Evolutionary conservation across 2,888 invertebrate genomes (phyloP).

Genomic region (Lottia gigantea): DNA sequence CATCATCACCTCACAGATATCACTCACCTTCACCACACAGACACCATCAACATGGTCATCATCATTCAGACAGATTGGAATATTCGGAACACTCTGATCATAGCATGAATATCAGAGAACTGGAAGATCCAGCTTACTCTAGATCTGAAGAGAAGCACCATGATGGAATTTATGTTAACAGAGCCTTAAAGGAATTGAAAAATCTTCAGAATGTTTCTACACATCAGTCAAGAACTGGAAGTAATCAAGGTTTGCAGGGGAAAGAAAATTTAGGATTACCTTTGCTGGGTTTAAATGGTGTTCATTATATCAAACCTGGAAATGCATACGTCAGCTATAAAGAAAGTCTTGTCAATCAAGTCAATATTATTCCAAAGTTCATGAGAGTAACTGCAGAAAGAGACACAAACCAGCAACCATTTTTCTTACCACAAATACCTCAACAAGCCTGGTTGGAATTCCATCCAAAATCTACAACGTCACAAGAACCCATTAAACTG

Average conservation of each 20-base stretch:
- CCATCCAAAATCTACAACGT: slow-evolving; percentile 17
- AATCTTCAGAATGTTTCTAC: slow-evolving; percentile 40
- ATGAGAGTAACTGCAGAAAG: slow-evolving; percentile 46
- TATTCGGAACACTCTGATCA: not conserved
- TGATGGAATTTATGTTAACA: slow-evolving; percentile 34
- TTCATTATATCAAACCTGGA: not conserved
- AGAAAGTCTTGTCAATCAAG: not conserved
- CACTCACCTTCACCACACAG: too few relatives aligned
- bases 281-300: not conserved
- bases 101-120: slow-evolving; percentile 17
- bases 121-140: not conserved
- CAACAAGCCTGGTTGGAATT: slow-evolving; percentile 37
- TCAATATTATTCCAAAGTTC: slow-evolving; percentile 40
- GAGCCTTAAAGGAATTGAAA: slow-evolving; percentile 45
- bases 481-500: not conserved
- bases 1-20: not conserved
- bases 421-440: slow-evolving; percentile 42
- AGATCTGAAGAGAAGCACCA: slow-evolving; percentile 11
- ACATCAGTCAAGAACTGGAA: slow-evolving; percentile 20
- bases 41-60: too few relatives aligned
- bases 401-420: slow-evolving; percentile 32
- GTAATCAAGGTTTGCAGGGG: slow-evolving; percentile 12
- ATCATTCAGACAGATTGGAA: too few relatives aligned
- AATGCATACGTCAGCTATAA: not conserved
- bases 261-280: slow-evolving; percentile 10